Base-by-base conservation (phyloP, 2,113 vertebrate genomes). In the Limanda limanda region DNA sequence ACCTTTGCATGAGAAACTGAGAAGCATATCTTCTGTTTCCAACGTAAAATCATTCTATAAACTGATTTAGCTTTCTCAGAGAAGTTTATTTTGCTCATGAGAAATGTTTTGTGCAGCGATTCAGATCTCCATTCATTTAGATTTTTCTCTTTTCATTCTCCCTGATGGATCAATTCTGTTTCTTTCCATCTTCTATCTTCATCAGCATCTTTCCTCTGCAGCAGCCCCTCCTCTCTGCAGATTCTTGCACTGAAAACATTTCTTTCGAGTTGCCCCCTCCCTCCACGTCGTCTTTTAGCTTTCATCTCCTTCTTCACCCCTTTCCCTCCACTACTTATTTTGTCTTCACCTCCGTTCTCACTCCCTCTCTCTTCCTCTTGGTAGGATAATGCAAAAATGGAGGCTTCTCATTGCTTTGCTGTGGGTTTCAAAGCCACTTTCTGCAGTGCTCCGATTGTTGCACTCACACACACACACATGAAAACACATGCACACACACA, bases 341-440 rank as follows among this genome's bases (percentile, higher is more conserved):
- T 17, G 11, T 57, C 74, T 66, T 74, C 52, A 66, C 66, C 58
- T 73, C 74, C 15, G 1, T 51, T 63, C 59, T 85, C 45, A 4
- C 48, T 81, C 68, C 61, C 51, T 61, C n/a, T 71, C 48, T 68
- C 58, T n/a, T 21, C 52, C 58, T 52, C 67, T 86, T 60, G 70
- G 21, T 78, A 59, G 82, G 84, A 88, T 88, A 85, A 88, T 78
- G 78, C 73, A 83, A 85, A 82, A 88, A 71, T 48, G 17, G 45
- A 56, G 63, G 42, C 83, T 82, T 59, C 69, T 70, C 60, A 68
- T 76, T 25, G 25, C 20, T 8, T 56, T 21, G 1, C 68, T 25
- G 65, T 57, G 40, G 48, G 25, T 61, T 83, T 79, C 83, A 80
- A 82, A 88, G 78, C 24, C 60, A 27, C 63, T 83, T 75, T 69